Conservation (phyloP, 1,140 invertebrate species). For the Parapsyche elsis region DNA sequence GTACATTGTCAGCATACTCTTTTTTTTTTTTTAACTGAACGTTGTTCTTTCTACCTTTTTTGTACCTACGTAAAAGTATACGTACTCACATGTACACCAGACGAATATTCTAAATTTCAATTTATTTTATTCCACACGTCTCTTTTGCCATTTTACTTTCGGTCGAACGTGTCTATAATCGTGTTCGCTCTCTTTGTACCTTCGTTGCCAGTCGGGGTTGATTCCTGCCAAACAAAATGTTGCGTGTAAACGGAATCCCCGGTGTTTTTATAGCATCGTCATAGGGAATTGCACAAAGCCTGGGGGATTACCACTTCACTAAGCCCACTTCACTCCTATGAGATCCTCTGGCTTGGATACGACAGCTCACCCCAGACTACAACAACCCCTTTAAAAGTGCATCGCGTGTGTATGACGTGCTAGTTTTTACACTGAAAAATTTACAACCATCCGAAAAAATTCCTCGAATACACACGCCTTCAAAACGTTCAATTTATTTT, state of each 20-base stretch:
- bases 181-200: conserved; percentile 9
- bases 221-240: conserved; percentile 40
- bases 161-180: neutral
- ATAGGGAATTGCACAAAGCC: conserved; percentile 39
- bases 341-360: conserved; percentile 15
- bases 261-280: conserved; percentile 45
- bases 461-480: too few relatives aligned
- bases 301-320: conserved; percentile 39
- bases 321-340: conserved; percentile 35
- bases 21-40: too few relatives aligned
- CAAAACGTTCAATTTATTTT: neutral
- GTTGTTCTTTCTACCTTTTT: too few relatives aligned
- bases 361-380: conserved; percentile 5
- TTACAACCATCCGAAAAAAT: neutral
- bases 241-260: conserved; percentile 38
- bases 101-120: too few relatives aligned
- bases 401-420: neutral
- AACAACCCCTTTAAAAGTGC: conserved; percentile 4
- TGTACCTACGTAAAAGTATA: too few relatives aligned
- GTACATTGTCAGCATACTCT: too few relatives aligned
- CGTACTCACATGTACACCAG: too few relatives aligned
- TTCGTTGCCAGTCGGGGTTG: conserved; percentile 26
- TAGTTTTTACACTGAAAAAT: neutral
- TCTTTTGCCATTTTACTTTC: neutral
- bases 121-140: neutral